Evolutionary conservation across 2,113 vertebrate genomes (phyloP).

Genomic region (Sorex araneus): DNA sequence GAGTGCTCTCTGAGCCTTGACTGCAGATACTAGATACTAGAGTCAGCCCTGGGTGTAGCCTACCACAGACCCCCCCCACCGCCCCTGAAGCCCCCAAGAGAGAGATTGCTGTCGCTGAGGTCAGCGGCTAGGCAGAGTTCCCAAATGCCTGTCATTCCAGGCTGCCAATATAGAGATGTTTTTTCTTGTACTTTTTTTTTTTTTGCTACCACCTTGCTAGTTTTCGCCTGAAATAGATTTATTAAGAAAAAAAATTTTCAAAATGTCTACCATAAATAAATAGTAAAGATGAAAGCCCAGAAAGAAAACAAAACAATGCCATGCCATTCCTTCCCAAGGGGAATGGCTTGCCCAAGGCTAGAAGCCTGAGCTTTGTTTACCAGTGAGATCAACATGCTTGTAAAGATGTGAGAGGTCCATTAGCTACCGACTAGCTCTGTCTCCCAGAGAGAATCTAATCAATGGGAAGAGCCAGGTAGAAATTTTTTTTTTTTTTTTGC

Average conservation of each 20-base stretch:
- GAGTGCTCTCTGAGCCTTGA: no score
- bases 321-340: not conserved
- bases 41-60: no score
- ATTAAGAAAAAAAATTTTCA: constrained; percentile 53
- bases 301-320: constrained; percentile 45
- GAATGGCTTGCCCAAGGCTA: not conserved
- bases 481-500: no score
- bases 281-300: constrained; percentile 66
- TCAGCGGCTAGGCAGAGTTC: not conserved
- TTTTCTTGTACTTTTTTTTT: constrained; percentile 52
- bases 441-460: constrained; percentile 22
- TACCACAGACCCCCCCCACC: no score
- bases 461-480: not conserved
- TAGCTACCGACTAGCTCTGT: not conserved
- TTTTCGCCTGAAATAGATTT: constrained; percentile 50
- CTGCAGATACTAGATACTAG: no score
- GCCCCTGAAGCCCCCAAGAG: no score
- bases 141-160: constrained; percentile 40
- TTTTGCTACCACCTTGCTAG: constrained; percentile 53
- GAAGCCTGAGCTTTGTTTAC: constrained; percentile 28
- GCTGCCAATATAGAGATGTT: no score
- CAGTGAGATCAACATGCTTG: constrained; percentile 3
- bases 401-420: constrained; percentile 13
- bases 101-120: not conserved
- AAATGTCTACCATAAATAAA: constrained; percentile 68